phyloP scores from a whole-genome alignment of 2,888 invertebrate genomes.

The Spilosoma lubricipeda region DNA sequence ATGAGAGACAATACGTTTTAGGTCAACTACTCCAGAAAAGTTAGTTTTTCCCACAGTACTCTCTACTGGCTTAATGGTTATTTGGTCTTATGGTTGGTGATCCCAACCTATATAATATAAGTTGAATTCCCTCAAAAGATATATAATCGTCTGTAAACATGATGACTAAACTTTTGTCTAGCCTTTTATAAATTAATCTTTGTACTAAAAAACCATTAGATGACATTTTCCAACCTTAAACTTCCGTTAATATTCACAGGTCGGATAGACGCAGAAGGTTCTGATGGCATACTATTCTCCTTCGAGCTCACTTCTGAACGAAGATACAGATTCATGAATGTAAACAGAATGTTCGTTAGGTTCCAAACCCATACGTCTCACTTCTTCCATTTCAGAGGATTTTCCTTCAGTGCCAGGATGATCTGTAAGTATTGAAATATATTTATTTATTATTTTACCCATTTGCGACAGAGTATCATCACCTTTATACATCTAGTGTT shows the following conservation, averaged over 20 bases:
- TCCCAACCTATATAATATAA: no score
- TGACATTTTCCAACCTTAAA: not conserved
- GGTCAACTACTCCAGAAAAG: not conserved
- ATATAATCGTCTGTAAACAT: no score
- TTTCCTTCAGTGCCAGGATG: conserved; percentile 67
- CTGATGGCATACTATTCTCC: conserved; percentile 72
- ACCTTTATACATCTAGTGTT: no score
- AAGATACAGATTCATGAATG: conserved; percentile 69
- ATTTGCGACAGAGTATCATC: no score
- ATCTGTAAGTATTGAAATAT: conserved; percentile 67
- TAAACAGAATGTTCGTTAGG: conserved; percentile 72
- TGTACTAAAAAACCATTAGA: no score
- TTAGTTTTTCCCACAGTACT: not conserved
- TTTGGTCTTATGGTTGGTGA: no score
- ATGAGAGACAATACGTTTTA: not conserved
- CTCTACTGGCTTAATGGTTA: not conserved
- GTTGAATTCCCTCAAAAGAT: no score
- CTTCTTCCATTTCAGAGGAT: conserved; percentile 60
- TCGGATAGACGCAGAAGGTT: conserved; percentile 62
- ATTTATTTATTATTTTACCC: no score
- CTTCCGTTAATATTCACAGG: conserved; percentile 54
- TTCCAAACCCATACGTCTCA: conserved; percentile 61
- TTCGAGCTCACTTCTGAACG: conserved; percentile 62
- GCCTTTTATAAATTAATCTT: no score
- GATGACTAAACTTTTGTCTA: no score